Conservation (phyloP, 2,113 vertebrate genomes). For the Pimephales promelas region DNA sequence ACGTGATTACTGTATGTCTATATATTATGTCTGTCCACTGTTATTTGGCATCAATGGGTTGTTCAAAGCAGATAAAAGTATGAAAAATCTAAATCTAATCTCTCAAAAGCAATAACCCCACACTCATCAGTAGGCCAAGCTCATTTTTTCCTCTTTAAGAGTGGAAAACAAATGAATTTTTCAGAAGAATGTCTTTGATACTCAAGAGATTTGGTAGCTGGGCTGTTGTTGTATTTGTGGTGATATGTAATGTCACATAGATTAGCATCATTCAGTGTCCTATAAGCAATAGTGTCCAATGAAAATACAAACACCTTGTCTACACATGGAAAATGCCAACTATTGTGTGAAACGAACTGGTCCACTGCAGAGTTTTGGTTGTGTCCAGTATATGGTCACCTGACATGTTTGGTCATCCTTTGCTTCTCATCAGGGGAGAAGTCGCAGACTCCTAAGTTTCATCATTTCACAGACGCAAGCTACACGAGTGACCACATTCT, state of each 20-base stretch:
- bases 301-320: slow-evolving; percentile 16
- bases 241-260: slow-evolving; percentile 23
- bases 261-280: slow-evolving; percentile 42
- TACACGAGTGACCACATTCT: slow-evolving; percentile 61
- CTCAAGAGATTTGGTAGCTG: neutral
- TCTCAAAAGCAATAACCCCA: slow-evolving; percentile 54
- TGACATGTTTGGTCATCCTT: slow-evolving; percentile 52
- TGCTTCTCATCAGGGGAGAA: slow-evolving; percentile 46
- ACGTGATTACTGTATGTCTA: slow-evolving; percentile 10
- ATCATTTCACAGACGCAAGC: slow-evolving; percentile 45
- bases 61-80: slow-evolving; percentile 1
- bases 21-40: slow-evolving; percentile 32
- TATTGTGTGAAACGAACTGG: slow-evolving; percentile 8
- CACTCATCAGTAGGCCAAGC: slow-evolving; percentile 28
- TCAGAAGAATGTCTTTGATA: neutral
- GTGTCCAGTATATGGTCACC: slow-evolving; percentile 41
- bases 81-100: slow-evolving; percentile 4
- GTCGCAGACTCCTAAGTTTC: slow-evolving; percentile 29
- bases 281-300: slow-evolving; percentile 54
- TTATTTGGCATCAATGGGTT: slow-evolving; percentile 24
- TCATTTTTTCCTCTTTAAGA: slow-evolving; percentile 14
- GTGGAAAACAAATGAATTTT: slow-evolving; percentile 3
- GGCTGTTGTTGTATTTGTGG: slow-evolving; percentile 26
- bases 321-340: neutral
- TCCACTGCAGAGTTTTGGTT: slow-evolving; percentile 42